phyloP scores from a whole-genome alignment of 2,113 vertebrate species.

The Tautogolabrus adspersus region DNA sequence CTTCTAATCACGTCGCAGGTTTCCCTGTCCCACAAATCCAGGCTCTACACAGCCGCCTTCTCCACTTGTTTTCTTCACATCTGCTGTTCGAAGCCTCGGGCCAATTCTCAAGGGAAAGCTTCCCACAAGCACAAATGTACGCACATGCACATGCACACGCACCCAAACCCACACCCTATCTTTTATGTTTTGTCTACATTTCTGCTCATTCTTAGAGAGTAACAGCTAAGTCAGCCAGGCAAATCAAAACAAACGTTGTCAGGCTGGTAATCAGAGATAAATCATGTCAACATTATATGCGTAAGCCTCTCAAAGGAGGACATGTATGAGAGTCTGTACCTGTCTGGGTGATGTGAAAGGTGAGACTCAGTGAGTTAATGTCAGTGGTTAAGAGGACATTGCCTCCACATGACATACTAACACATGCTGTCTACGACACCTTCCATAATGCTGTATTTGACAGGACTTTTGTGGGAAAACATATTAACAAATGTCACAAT shows the following conservation, averaged over 20 bases:
- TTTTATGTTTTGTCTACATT: constrained; percentile 69
- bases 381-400: constrained; percentile 13
- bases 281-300: constrained; percentile 51
- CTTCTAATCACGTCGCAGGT: constrained; percentile 31
- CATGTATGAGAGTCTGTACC: constrained; percentile 1
- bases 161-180: constrained; percentile 41
- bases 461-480: constrained; percentile 5
- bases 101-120: constrained; percentile 67
- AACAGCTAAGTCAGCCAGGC: constrained; percentile 43
- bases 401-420: background rate
- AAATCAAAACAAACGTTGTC: constrained; percentile 58
- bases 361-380: constrained; percentile 8
- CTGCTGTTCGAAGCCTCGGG: constrained; percentile 57
- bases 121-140: constrained; percentile 31
- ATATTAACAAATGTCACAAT: constrained; percentile 2
- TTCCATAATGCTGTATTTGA: background rate
- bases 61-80: constrained; percentile 55
- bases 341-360: constrained; percentile 19
- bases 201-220: constrained; percentile 47
- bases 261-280: constrained; percentile 52
- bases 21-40: constrained; percentile 33
- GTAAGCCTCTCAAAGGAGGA: constrained; percentile 3
- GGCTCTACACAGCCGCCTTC: constrained; percentile 33
- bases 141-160: background rate
- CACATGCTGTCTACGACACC: too few relatives aligned